phyloP scores from a whole-genome alignment of 2,113 vertebrate species.

The Cervus canadensis region DNA sequence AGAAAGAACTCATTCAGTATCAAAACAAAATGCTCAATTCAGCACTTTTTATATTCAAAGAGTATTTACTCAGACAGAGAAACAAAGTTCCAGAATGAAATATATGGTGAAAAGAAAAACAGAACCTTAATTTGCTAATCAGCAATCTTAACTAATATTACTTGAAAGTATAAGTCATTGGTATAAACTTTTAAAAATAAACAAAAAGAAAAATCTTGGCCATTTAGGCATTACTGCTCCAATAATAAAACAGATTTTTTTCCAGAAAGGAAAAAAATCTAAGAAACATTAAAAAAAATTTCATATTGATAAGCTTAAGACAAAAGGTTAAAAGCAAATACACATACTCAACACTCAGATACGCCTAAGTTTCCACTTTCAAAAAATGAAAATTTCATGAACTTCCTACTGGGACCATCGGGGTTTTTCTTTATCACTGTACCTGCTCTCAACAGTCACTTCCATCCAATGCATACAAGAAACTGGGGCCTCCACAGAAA shows the following conservation, averaged over 20 bases:
- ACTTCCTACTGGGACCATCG: accelerated
- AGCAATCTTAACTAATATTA: neutral
- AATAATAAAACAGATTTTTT: neutral
- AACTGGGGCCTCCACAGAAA: constrained; percentile 86
- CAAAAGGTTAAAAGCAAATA: neutral
- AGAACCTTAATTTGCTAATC: neutral
- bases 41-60: neutral
- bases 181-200: neutral
- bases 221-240: neutral
- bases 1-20: neutral
- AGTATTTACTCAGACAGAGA: neutral
- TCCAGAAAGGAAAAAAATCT: neutral
- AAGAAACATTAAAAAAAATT: neutral
- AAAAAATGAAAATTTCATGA: neutral
- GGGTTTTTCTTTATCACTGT: neutral
- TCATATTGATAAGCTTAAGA: neutral
- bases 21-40: neutral
- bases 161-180: neutral
- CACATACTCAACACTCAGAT: neutral
- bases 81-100: neutral
- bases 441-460: constrained; percentile 95
- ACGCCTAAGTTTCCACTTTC: neutral
- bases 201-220: neutral
- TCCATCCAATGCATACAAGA: constrained; percentile 99
- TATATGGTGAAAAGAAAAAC: neutral